Evolutionary conservation across 2,888 invertebrate genomes (phyloP).

Genomic region (Agonopterix alstromeriana): DNA sequence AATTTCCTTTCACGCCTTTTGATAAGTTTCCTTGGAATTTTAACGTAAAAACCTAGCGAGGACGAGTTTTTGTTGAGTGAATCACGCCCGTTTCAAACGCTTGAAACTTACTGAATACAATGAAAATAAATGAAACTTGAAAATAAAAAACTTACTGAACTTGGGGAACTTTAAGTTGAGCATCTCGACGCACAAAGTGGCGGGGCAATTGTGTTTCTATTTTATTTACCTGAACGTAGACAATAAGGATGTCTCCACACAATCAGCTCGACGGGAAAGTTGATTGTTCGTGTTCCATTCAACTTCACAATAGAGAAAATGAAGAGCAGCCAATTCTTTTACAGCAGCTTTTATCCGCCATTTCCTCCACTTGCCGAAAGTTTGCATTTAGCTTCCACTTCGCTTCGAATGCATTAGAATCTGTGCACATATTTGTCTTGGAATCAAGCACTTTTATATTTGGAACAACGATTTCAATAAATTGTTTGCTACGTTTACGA

Average conservation of each 20-base stretch:
- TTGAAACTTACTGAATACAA: conserved; percentile 11
- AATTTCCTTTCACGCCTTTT: conserved; percentile 53
- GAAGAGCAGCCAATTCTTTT: conserved; percentile 68
- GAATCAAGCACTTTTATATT: conserved; percentile 40
- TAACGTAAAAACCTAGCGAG: conserved; percentile 20
- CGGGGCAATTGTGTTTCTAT: conserved; percentile 54
- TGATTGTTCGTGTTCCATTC: conserved; percentile 69
- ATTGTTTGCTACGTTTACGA: conserved; percentile 36
- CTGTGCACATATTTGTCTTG: conserved; percentile 57
- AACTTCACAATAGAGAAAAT: conserved; percentile 72
- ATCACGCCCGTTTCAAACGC: conserved; percentile 11
- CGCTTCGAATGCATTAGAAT: conserved; percentile 58
- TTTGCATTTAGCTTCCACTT: conserved; percentile 59
- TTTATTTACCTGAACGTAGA: conserved; percentile 68
- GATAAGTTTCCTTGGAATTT: conserved; percentile 38
- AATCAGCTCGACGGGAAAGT: conserved; percentile 64
- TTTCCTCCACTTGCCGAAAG: conserved; percentile 61
- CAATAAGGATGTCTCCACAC: conserved; percentile 68
- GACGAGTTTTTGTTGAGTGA: conserved; percentile 22
- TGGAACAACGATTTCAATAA: conserved; percentile 48
- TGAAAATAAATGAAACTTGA: conserved; percentile 25
- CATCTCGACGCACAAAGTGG: conserved; percentile 56
- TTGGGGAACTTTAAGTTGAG: conserved; percentile 56
- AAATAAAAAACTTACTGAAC: conserved; percentile 19
- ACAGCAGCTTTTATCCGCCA: conserved; percentile 58